Percentiles rank a stretch among this genome's conserved stretches.
Conservation (phyloP, 1,140 invertebrate species). For the Drosophila bocqueti region DNA sequence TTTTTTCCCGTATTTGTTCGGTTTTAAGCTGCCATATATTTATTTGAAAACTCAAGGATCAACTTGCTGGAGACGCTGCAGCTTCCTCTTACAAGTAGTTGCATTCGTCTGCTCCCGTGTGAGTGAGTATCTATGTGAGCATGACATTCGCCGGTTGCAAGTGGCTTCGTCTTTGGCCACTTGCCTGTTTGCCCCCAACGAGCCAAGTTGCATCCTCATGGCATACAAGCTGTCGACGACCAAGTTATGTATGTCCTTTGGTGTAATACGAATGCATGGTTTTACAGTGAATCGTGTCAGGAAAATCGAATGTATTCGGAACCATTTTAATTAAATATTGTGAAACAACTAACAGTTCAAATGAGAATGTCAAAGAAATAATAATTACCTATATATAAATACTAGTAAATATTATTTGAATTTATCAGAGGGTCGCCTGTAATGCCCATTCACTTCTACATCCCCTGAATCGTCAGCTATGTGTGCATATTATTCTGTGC, state of each 20-base stretch:
- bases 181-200: conserved; percentile 24
- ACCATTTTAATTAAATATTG: background rate
- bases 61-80: conserved; percentile 50
- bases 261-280: conserved; percentile 41
- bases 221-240: conserved; percentile 63
- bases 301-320: background rate
- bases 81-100: conserved; percentile 30
- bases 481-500: conserved; percentile 20
- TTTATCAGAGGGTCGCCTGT: background rate
- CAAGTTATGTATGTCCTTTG: conserved; percentile 70
- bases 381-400: background rate
- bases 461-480: background rate
- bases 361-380: background rate
- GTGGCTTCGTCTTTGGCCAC: conserved; percentile 44
- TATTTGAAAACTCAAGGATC: conserved; percentile 74
- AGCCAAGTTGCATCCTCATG: conserved; percentile 49
- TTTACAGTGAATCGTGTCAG: conserved; percentile 19
- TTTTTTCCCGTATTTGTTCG: conserved; percentile 24
- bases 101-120: conserved; percentile 22
- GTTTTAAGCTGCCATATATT: conserved; percentile 63
- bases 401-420: background rate
- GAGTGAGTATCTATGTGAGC: conserved; percentile 53
- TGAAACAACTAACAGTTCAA: background rate
- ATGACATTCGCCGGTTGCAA: conserved; percentile 76
- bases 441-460: background rate